Base-by-base conservation (phyloP, 2,797 vertebrate species). In the Smutsia gigantea region DNA sequence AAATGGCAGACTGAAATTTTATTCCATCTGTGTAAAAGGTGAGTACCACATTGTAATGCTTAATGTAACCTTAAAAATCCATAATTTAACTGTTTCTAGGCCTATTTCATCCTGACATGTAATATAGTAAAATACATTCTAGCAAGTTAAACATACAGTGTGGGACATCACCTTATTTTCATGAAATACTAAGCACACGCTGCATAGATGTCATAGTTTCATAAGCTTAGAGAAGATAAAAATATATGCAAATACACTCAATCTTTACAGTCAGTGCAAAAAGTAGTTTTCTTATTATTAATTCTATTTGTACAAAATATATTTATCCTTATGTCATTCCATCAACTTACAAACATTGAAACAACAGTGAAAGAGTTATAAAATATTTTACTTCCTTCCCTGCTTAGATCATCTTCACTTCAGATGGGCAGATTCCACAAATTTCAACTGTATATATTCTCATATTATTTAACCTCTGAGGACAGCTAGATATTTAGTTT, bases 31-130 rank as follows among this genome's bases (percentile, higher is more conserved):
- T 90, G 69, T 90, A 46, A 96, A 98, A 97, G 63, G 83, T 95
- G 96, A 51, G 0, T 84, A 69, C 83, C 77, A 46, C 72, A 86
- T 55, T 1, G 12, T 31, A 72, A 39, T 53, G 39, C 85, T 83
- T 95, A 90, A n/a, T 79, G 63, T 79, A 89, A 97, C 57, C 78
- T 97, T 96, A 95, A 97, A 93, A 90, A 87, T 59, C 31, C 83
- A 81, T 63, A 90, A 93, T 31, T 97, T 96, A 88, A 49, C 34
- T 77, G 61, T 72, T 93, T 74, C 25, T 46, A 85, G 39, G 19
- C 5, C 83, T 74, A 1, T 87, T 87, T 96, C 34, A 74, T 89
- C 13, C 49, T 75, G 59, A 91, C 61, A 74, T 84, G n/a, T 69
- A 17, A 61, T 34, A 94, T 83, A 83, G 27, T 37, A 49, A 94